A percentile compares a stretch with the other conserved stretches of the same genome.
Conservation (phyloP, 2,797 vertebrate genomes). For the Macrochelys suwanniensis region DNA sequence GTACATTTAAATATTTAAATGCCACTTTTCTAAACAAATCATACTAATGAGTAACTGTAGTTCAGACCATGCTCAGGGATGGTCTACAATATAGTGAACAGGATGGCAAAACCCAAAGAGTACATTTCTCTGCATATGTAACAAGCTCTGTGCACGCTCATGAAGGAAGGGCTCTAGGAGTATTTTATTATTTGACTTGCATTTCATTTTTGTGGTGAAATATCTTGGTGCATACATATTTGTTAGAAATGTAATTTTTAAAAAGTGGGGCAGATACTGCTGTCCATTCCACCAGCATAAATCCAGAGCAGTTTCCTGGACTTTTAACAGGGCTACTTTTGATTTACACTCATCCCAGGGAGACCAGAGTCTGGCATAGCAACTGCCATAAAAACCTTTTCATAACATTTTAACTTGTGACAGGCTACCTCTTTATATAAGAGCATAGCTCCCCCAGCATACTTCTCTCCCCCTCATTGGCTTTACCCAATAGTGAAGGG, state of each 20-base stretch:
- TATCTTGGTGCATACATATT: neutral
- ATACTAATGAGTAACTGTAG: conserved; percentile 65
- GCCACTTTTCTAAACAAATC: conserved; percentile 83
- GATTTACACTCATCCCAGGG: neutral
- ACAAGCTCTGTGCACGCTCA: neutral
- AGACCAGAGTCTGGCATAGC: neutral
- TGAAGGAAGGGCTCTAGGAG: neutral
- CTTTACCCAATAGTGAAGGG: neutral
- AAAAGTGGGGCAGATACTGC: neutral
- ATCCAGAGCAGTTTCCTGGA: conserved; percentile 15
- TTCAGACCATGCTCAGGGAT: conserved; percentile 52
- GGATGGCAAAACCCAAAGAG: neutral
- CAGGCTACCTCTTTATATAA: conserved; percentile 61
- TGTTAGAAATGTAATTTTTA: neutral
- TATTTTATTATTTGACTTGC: neutral
- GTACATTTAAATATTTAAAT: conserved; percentile 86
- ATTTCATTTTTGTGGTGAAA: neutral
- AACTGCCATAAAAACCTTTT: conserved; percentile 23
- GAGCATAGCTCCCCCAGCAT: conserved; percentile 57
- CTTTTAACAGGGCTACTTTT: neutral
- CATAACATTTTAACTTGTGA: conserved; percentile 57
- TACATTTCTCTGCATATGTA: conserved; percentile 4
- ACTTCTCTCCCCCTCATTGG: conserved; percentile 42
- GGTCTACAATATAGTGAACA: neutral
- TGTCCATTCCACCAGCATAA: neutral